Conservation (phyloP, 1,140 invertebrate species). For the Euwallacea similis region DNA sequence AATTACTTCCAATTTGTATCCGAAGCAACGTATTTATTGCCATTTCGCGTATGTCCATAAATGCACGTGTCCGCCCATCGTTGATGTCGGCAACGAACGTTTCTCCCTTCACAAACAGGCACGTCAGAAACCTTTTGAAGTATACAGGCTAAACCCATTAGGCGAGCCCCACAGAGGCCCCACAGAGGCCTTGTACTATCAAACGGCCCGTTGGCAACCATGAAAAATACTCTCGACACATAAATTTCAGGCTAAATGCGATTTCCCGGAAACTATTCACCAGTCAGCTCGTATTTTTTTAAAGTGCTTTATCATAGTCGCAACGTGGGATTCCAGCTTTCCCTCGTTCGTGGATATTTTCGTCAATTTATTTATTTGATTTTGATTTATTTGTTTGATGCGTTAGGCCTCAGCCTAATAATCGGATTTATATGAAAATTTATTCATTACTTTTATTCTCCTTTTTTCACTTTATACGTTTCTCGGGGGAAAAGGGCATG, state of each 20-base stretch:
- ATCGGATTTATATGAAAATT: slow-evolving; percentile 3
- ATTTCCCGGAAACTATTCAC: slow-evolving; percentile 46
- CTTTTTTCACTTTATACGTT: no score
- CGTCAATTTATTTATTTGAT: not conserved
- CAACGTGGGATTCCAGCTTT: not conserved
- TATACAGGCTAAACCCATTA: slow-evolving; percentile 49
- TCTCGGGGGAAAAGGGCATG: no score
- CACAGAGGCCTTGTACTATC: slow-evolving; percentile 39
- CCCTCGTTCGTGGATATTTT: not conserved
- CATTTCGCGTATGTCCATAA: not conserved
- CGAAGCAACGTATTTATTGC: not conserved
- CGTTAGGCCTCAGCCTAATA: not conserved
- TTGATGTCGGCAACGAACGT: not conserved
- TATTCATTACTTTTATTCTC: not conserved
- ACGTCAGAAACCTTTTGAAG: slow-evolving; percentile 47
- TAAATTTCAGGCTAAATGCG: slow-evolving; percentile 46
- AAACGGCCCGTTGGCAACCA: slow-evolving; percentile 43
- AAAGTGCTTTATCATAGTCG: slow-evolving; percentile 21
- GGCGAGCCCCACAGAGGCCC: slow-evolving; percentile 39
- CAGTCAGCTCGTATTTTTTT: slow-evolving; percentile 17
- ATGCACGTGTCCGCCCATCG: slow-evolving; percentile 22
- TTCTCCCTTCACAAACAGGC: slow-evolving; percentile 39
- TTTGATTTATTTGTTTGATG: slow-evolving; percentile 3
- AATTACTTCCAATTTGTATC: not conserved
- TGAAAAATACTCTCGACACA: slow-evolving; percentile 47